phyloP scores from a whole-genome alignment of 2,113 vertebrate genomes.

The Macroglossus sobrinus region DNA sequence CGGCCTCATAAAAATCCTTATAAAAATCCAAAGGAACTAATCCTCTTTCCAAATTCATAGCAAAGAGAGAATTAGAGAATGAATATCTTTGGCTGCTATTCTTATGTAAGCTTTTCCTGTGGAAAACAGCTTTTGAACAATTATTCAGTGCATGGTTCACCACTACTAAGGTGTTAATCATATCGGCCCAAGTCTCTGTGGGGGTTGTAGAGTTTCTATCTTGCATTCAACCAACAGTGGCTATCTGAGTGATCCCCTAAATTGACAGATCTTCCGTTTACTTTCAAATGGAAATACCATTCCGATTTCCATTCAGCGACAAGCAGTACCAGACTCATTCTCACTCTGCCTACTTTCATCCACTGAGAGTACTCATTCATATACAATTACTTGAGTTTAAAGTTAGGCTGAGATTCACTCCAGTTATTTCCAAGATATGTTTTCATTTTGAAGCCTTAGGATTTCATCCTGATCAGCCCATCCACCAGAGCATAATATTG shows the following conservation, averaged over 20 bases:
- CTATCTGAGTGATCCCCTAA: background rate
- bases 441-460: background rate
- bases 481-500: background rate
- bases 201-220: background rate
- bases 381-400: background rate
- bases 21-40: background rate
- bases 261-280: background rate
- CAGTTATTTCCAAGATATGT: background rate
- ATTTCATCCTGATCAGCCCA: background rate
- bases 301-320: background rate
- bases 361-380: background rate
- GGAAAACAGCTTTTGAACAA: background rate
- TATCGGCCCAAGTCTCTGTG: background rate
- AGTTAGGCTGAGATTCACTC: background rate
- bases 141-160: background rate
- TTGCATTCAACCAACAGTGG: background rate
- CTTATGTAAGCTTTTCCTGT: background rate
- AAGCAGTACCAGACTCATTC: background rate
- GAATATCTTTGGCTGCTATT: background rate
- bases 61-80: background rate
- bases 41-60: background rate
- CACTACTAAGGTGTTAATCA: background rate
- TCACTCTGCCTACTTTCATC: background rate
- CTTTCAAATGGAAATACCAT: background rate
- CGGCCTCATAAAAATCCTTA: background rate